A percentile compares a stretch with the other conserved stretches of the same genome.
Evolutionary conservation across 2,113 vertebrate genomes (phyloP).

Genomic region (Conger conger): DNA sequence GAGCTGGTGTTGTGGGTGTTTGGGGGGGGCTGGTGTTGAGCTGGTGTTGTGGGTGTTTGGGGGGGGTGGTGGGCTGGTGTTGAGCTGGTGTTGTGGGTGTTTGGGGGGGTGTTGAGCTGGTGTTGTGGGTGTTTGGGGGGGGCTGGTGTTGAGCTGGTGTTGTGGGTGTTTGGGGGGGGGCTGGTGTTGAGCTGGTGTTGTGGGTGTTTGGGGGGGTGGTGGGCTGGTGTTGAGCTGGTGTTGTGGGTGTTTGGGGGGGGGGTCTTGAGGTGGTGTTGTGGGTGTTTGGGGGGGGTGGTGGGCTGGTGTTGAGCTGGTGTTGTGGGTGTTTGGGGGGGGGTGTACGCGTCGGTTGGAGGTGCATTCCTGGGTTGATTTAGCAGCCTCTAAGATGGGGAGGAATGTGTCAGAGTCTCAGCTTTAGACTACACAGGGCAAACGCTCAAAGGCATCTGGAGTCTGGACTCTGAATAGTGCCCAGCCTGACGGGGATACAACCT

Average conservation of each 20-base stretch:
- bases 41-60: constrained; percentile 11
- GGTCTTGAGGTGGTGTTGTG: too few relatives aligned
- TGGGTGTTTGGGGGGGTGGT: too few relatives aligned
- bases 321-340: constrained; percentile 20
- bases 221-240: neutral
- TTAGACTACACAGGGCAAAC: constrained; percentile 49
- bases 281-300: neutral
- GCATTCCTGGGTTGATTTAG: constrained; percentile 74
- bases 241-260: neutral
- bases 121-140: too few relatives aligned
- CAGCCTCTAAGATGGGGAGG: constrained; percentile 68
- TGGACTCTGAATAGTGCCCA: constrained; percentile 37
- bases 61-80: constrained; percentile 24
- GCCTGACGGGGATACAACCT: constrained; percentile 55
- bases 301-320: constrained; percentile 32
- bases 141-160: too few relatives aligned
- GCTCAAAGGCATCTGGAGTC: constrained; percentile 43
- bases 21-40: too few relatives aligned
- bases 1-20: too few relatives aligned
- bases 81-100: too few relatives aligned
- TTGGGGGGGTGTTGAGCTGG: too few relatives aligned
- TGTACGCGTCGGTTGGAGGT: constrained; percentile 45
- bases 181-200: too few relatives aligned
- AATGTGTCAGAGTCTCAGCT: constrained; percentile 66
- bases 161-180: too few relatives aligned